Percentiles rank a stretch among this genome's conserved stretches.
These are phyloP conservation scores for Petromus typicus DNA, from an alignment of 2,113 vertebrate genomes.

Conservation along the genomic window DNA sequence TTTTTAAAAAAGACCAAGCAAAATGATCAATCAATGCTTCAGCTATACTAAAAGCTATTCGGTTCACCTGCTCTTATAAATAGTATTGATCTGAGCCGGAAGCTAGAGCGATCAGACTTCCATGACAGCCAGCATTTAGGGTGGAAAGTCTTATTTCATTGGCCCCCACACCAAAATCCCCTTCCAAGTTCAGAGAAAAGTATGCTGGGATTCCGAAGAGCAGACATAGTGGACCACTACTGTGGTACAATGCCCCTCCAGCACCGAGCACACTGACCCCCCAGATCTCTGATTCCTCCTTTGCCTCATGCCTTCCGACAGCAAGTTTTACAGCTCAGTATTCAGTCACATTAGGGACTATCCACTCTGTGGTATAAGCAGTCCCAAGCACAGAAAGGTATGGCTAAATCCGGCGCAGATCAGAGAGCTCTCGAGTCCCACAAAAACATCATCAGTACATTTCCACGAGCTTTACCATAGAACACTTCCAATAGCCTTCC, in stretches of 20 bases:
- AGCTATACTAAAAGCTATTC: background rate
- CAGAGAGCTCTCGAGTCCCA: background rate
- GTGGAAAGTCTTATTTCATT: background rate
- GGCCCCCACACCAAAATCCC: background rate
- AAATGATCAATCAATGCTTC: background rate
- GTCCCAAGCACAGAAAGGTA: background rate
- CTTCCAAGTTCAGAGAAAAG: background rate
- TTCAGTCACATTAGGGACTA: no score
- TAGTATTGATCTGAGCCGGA: background rate
- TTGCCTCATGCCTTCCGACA: no score
- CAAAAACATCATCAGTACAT: background rate
- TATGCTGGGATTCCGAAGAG: background rate
- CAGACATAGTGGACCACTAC: fast-evolving
- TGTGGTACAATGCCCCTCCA: fast-evolving
- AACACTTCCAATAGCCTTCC: background rate
- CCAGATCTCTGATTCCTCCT: fast-evolving
- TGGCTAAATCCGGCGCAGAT: background rate
- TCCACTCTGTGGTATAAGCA: background rate
- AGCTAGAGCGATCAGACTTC: background rate
- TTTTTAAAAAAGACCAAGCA: background rate
- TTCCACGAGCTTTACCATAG: background rate
- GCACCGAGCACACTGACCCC: background rate
- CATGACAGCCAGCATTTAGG: fast-evolving
- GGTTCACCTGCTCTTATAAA: background rate
- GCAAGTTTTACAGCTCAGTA: background rate